Evolutionary conservation across 2,888 invertebrate genomes (phyloP).

Genomic region (Sericinus montela): DNA sequence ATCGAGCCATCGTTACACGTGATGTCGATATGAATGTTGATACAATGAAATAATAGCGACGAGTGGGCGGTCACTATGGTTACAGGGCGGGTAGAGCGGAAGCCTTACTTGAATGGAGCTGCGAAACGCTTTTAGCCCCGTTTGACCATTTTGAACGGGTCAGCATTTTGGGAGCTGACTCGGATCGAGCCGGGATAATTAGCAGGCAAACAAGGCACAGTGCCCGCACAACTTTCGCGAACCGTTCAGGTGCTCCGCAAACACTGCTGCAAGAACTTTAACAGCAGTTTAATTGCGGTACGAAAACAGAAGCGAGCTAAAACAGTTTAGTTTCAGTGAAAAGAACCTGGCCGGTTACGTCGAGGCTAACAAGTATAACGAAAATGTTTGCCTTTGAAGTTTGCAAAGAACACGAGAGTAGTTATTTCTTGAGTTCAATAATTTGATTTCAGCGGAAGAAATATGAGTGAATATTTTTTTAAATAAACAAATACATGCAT

Average conservation of each 20-base stretch:
- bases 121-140: slow-evolving; percentile 64
- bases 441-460: slow-evolving; percentile 26
- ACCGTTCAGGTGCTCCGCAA: slow-evolving; percentile 74
- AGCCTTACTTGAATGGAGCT: slow-evolving; percentile 56
- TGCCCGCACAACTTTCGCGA: slow-evolving; percentile 65
- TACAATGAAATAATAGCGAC: slow-evolving; percentile 69
- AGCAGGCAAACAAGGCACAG: slow-evolving; percentile 73
- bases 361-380: slow-evolving; percentile 32
- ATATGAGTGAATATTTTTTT: slow-evolving; percentile 28
- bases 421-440: slow-evolving; percentile 8
- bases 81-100: slow-evolving; percentile 54
- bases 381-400: slow-evolving; percentile 38
- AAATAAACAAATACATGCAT: too few species aligned
- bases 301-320: slow-evolving; percentile 73
- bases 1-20: slow-evolving; percentile 64
- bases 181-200: slow-evolving; percentile 65
- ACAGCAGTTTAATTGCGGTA: slow-evolving; percentile 76
- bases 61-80: slow-evolving; percentile 68
- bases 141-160: slow-evolving; percentile 66
- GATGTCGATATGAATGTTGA: slow-evolving; percentile 72
- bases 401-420: slow-evolving; percentile 50
- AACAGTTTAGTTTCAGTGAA: slow-evolving; percentile 68
- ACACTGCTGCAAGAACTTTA: slow-evolving; percentile 76
- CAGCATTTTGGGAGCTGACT: slow-evolving; percentile 68
- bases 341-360: slow-evolving; percentile 59